Percentiles rank a stretch among this genome's conserved stretches.
phyloP scores from a whole-genome alignment of 2,113 vertebrate genomes.

The Anoplopoma fimbria region DNA sequence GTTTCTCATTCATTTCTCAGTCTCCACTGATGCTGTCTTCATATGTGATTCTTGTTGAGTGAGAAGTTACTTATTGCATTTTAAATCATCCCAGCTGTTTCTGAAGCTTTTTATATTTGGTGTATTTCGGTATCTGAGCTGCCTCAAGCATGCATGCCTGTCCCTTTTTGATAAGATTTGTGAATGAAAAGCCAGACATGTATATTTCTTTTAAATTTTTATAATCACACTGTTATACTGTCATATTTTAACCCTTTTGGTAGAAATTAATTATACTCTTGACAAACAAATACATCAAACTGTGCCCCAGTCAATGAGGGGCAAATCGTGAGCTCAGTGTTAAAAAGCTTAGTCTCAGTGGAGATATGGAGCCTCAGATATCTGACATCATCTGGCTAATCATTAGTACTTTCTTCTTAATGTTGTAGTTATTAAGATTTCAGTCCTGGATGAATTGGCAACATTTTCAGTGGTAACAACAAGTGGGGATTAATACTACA shows the following conservation, averaged over 20 bases:
- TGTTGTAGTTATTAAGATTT: background rate
- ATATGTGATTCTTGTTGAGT: constrained; percentile 70
- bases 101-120: constrained; percentile 37
- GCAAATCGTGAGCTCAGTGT: constrained; percentile 51
- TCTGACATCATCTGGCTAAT: constrained; percentile 41
- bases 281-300: constrained; percentile 55
- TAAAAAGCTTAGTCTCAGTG: constrained; percentile 45
- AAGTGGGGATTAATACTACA: background rate
- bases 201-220: constrained; percentile 41
- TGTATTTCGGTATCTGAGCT: constrained; percentile 18
- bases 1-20: constrained; percentile 71
- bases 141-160: constrained; percentile 32
- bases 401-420: constrained; percentile 9
- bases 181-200: constrained; percentile 38
- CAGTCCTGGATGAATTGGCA: background rate
- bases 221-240: constrained; percentile 16
- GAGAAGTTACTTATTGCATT: constrained; percentile 56
- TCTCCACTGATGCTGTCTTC: constrained; percentile 43
- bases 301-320: constrained; percentile 31
- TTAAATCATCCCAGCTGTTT: constrained; percentile 23
- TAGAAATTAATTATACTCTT: constrained; percentile 53
- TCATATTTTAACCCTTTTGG: constrained; percentile 35
- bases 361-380: constrained; percentile 22
- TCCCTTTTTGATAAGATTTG: constrained; percentile 35
- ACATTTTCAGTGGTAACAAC: background rate